These are phyloP conservation scores for Parasteatoda tepidariorum DNA, from an alignment of 1,140 invertebrate species.

Conservation along the genomic window DNA sequence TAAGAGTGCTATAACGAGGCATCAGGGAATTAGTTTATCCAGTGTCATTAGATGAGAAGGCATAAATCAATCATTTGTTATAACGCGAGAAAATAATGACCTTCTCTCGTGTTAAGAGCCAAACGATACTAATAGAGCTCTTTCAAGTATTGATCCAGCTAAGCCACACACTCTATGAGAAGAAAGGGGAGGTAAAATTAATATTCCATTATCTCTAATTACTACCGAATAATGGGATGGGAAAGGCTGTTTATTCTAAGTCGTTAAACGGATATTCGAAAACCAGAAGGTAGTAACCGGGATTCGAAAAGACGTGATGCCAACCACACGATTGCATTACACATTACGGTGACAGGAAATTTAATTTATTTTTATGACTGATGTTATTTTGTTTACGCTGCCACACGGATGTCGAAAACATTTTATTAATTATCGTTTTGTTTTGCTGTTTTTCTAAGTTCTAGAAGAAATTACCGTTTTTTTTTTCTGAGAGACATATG, in stretches of 20 bases:
- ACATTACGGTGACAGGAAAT: neutral
- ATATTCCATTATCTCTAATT: neutral
- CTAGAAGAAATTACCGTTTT: too few relatives aligned
- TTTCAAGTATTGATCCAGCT: neutral
- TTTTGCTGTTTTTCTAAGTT: too few relatives aligned
- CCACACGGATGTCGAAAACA: neutral
- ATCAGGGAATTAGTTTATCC: too few relatives aligned
- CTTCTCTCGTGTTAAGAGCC: neutral
- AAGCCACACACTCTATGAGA: neutral
- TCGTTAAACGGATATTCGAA: neutral
- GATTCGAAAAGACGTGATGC: neutral
- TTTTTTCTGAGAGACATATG: too few relatives aligned
- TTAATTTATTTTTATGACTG: neutral
- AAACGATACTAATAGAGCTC: neutral
- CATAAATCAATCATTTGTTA: too few relatives aligned
- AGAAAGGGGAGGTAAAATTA: neutral
- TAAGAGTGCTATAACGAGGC: too few relatives aligned
- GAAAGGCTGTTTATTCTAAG: neutral
- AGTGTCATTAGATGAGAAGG: too few relatives aligned
- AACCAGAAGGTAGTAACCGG: too few relatives aligned
- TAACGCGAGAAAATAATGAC: neutral
- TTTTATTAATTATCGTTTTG: too few relatives aligned
- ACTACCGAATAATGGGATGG: neutral
- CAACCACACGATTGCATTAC: neutral
- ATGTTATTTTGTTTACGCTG: neutral